Base-by-base conservation (phyloP, 2,113 vertebrate species). In the Sceloporus tristichus region DNA sequence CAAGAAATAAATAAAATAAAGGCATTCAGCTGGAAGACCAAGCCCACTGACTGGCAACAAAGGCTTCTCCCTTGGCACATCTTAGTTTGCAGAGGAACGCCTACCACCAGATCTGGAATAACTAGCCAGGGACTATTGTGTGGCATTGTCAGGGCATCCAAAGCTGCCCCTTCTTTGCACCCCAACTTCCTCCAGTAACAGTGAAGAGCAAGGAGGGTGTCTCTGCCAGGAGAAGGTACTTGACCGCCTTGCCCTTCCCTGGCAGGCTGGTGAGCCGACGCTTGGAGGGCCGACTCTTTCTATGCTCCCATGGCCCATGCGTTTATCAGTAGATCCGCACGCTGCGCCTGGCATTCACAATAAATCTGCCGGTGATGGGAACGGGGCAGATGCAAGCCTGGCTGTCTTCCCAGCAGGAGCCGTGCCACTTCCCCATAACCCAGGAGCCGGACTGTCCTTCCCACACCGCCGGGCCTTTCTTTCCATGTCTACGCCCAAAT, bases 331-430 rank as follows among this genome's bases (percentile, higher is more conserved):
- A 5, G 74, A 7, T 29, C 84, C 9, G 2, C 84, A 78, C 27
- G 25, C 82, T 71, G 82, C 65, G 8, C 11, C 74, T 19, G 27
- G 84, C 84, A 77, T 66, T 48, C 25, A 8, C 18, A 40, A 42
- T 62, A 76, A 85, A 85, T 76, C 84, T 27, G 54, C 84, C 5
- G 53, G 54, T 2, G 84, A 76, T 76, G 74, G 38, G 38, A 66
- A 66, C 1, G 9, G 48, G 74, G 34, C 84, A 42, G 84, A 42
- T 23, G 23, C 74, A 21, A 48, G 74, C 23, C 59, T 85, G 84
- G 84, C 84, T 10, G 23, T 5, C 59, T 48, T 85, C 84, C 84
- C 84, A n/a, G 56, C 14, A 62, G 74, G 23, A 21, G 56, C 84
- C 4, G 21, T 13, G 71, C 53, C 34, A 40, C 70, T 74, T 62